A percentile compares a stretch with the other conserved stretches of the same genome.
phyloP scores from a whole-genome alignment of 2,888 invertebrate species.

The Lysandra coridon region DNA sequence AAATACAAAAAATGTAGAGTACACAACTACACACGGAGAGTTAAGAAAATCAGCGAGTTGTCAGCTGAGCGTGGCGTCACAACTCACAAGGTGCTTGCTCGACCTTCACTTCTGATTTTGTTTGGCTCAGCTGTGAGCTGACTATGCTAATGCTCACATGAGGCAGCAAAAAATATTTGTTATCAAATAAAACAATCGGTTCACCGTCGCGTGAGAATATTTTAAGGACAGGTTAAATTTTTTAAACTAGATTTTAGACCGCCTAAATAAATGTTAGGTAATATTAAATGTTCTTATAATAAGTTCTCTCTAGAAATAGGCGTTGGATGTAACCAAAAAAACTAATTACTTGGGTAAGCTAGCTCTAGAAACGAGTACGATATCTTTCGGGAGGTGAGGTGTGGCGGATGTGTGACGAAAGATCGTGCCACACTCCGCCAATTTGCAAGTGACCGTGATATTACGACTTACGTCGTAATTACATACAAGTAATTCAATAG shows the following conservation, averaged over 20 bases:
- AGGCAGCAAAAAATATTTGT: slow-evolving; percentile 9
- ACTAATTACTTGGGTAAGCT: too few relatives aligned
- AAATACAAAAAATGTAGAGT: neutral
- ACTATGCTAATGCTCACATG: neutral
- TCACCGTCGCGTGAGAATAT: neutral
- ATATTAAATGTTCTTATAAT: too few relatives aligned
- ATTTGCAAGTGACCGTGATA: slow-evolving; percentile 1
- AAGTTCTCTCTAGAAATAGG: too few relatives aligned
- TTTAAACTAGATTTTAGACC: neutral
- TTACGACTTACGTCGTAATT: neutral
- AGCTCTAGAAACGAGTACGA: neutral
- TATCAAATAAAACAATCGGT: neutral
- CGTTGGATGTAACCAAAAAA: too few relatives aligned
- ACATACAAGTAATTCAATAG: slow-evolving; percentile 7
- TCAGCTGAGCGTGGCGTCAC: slow-evolving; percentile 38
- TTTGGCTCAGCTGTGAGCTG: neutral
- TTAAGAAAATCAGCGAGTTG: neutral
- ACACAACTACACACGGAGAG: neutral
- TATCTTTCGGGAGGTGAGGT: slow-evolving; percentile 12
- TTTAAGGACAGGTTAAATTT: neutral
- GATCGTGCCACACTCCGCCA: neutral
- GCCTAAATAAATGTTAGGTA: too few relatives aligned
- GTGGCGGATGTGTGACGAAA: slow-evolving; percentile 18
- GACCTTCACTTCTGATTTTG: slow-evolving; percentile 23
- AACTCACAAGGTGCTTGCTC: slow-evolving; percentile 39